Percentiles rank a stretch among this genome's conserved stretches.
phyloP scores from a whole-genome alignment of 2,113 vertebrate species.

The Varanus salvator region DNA sequence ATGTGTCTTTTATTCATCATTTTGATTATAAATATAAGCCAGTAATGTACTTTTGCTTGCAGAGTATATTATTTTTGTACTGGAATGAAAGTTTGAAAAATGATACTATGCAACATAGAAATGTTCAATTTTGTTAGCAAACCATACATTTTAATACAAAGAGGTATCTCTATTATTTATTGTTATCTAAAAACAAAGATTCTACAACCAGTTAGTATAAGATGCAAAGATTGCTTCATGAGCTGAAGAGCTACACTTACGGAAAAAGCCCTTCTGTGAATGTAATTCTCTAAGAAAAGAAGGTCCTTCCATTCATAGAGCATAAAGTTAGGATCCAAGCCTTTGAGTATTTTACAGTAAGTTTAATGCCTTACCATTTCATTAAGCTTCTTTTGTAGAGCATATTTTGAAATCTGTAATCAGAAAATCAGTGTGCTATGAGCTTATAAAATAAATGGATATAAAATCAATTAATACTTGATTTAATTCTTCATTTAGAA shows the following conservation, averaged over 20 bases:
- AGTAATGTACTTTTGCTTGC: constrained; percentile 11
- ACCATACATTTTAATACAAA: neutral
- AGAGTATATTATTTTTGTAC: neutral
- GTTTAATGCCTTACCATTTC: constrained; percentile 89
- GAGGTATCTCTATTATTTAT: neutral
- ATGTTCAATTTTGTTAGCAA: neutral
- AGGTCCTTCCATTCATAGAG: neutral
- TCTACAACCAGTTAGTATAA: neutral
- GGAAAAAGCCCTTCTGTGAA: neutral
- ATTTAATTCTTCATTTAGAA: neutral
- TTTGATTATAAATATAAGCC: constrained; percentile 45
- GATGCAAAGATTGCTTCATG: neutral
- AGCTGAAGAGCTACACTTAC: neutral
- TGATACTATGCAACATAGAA: neutral
- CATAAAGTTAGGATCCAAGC: neutral
- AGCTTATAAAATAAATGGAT: neutral
- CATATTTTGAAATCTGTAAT: constrained; percentile 93
- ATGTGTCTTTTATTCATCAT: neutral
- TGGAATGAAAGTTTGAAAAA: neutral
- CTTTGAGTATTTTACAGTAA: neutral
- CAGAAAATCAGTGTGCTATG: constrained; percentile 49
- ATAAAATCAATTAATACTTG: constrained; percentile 9
- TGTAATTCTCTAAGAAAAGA: neutral
- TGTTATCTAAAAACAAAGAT: neutral
- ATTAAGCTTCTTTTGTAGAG: constrained; percentile 91